phyloP scores from a whole-genome alignment of 2,797 vertebrate genomes.

The Danio tinwini region DNA sequence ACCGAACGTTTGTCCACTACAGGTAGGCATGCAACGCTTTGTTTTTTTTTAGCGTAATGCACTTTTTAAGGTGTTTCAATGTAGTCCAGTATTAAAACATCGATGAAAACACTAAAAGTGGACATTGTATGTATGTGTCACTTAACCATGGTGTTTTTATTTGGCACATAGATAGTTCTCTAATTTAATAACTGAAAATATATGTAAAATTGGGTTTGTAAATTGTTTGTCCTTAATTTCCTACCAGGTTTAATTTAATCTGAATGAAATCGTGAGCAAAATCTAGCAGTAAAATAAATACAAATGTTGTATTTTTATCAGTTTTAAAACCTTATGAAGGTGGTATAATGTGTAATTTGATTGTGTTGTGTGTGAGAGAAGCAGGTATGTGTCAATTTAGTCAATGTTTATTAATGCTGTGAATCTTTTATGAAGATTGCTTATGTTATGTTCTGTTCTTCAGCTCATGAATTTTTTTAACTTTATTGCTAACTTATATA shows the following conservation, averaged over 20 bases:
- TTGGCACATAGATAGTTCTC: not conserved
- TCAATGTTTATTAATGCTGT: slow-evolving; percentile 79
- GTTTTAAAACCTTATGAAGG: not conserved
- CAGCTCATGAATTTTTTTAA: slow-evolving; percentile 1
- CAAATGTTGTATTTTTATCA: not conserved
- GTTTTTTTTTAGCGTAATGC: slow-evolving; percentile 1
- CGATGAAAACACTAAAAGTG: not conserved
- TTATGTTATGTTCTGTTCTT: slow-evolving; percentile 19
- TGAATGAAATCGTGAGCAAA: not conserved
- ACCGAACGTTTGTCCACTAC: slow-evolving; percentile 91
- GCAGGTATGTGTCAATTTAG: slow-evolving; percentile 62
- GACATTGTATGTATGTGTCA: not conserved
- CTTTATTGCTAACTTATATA: not conserved
- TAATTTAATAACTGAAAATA: not conserved
- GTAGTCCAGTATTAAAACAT: not conserved
- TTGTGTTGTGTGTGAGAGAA: slow-evolving; percentile 41
- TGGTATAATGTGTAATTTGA: not conserved
- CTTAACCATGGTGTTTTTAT: not conserved
- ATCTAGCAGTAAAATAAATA: not conserved
- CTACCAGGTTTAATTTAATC: not conserved
- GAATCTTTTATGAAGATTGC: slow-evolving; percentile 73
- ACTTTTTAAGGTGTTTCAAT: not conserved
- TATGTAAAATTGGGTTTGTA: not conserved
- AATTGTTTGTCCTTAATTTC: not conserved
- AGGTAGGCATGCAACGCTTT: slow-evolving; percentile 83